A percentile compares a stretch with the other conserved stretches of the same genome.
These are phyloP conservation scores for Xerus rutilus DNA, from an alignment of 2,797 vertebrate genomes.

Conservation along the genomic window DNA sequence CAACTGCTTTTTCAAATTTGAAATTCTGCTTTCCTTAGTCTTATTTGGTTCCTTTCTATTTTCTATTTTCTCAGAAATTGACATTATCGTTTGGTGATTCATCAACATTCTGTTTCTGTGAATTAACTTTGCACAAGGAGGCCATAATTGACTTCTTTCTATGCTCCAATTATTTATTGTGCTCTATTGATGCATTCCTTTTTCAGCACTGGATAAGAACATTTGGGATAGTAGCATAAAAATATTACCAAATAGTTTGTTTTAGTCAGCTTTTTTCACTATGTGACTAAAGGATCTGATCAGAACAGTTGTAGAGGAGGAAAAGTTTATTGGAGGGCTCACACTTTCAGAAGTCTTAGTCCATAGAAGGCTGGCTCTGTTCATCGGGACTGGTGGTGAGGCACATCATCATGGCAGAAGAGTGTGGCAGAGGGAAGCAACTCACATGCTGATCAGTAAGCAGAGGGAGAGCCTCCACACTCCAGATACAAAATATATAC, in stretches of 20 bases:
- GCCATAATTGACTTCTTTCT: background rate
- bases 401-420: too few relatives aligned
- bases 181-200: background rate
- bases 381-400: too few relatives aligned
- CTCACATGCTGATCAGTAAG: too few relatives aligned
- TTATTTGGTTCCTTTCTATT: background rate
- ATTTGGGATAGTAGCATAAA: background rate
- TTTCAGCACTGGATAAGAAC: background rate
- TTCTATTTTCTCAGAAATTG: background rate
- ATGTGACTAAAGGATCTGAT: too few relatives aligned
- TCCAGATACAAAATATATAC: too few relatives aligned
- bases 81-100: background rate
- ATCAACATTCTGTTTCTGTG: background rate
- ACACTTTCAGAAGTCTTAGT: too few relatives aligned
- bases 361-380: too few relatives aligned
- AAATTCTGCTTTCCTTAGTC: background rate
- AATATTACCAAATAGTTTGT: background rate
- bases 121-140: background rate
- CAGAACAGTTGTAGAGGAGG: too few relatives aligned
- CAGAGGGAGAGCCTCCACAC: too few relatives aligned
- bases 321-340: too few relatives aligned
- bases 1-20: background rate
- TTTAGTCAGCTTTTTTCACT: too few relatives aligned
- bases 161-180: background rate
- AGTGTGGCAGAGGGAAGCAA: too few relatives aligned